Base-by-base conservation (phyloP, 2,797 vertebrate genomes). In the Knipowitschia caucasica region DNA sequence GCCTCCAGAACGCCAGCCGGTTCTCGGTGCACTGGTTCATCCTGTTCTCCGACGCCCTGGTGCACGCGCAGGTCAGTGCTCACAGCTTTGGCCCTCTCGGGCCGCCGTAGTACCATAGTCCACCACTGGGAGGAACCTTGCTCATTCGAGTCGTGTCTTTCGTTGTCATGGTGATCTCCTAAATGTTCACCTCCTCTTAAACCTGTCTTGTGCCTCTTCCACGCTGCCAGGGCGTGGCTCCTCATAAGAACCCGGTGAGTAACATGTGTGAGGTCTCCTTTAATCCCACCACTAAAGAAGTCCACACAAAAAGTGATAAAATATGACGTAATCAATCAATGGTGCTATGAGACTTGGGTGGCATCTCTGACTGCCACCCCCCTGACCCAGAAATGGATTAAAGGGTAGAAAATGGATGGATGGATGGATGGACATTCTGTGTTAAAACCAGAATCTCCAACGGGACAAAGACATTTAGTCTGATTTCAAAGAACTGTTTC, bases 21-120 rank as follows among this genome's bases (percentile, higher is more conserved):
- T 96, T 96, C 83, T 96, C 94, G 5, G 92, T 97, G 36, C 94
- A 96, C 69, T 96, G 94, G 94, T 97, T 97, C 86, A 95, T 98
- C 73, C 92, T 96, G 9, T 97, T 96, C 76, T 94, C 89, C 0
- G 94, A 96, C 57, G 91, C 92, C 7, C 72, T 98, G 64, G 93
- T 97, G n/a, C 95, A 98, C 18, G 95, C 94, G 7, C 95, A 98
- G 94, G 94, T 97, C 69, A 84, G 87, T 50, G 11, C 12, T 23
- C 21, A 9, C 5, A 12, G 4, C 12, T 23, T 21, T 3, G 25
- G 27, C 24, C 42, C 24, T 45, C 25, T 6, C 4, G 6, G 25
- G 9, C 15, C 30, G 7, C 44, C 4, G 9, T 46, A 46, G 25
- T 27, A 11, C 6, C 7, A 38, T n/a, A n/a, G n/a, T n/a, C n/a